These are phyloP conservation scores for Hyperoplus lanceolatus DNA, from an alignment of 2,797 vertebrate genomes.

Conservation along the genomic window DNA sequence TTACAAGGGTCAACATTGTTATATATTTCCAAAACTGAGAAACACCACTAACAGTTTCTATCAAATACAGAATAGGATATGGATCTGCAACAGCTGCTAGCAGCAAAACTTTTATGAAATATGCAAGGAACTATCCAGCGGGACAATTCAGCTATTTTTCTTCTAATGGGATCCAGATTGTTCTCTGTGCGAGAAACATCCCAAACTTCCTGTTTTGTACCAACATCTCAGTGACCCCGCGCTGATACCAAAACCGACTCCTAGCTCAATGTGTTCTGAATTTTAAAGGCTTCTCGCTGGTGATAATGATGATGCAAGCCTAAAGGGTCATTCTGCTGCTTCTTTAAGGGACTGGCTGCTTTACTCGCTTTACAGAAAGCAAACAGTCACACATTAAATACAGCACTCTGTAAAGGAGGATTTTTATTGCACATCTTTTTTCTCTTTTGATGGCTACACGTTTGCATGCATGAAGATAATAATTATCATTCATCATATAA, in stretches of 20 bases:
- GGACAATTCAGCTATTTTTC: slow-evolving; percentile 54
- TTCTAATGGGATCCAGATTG: slow-evolving; percentile 62
- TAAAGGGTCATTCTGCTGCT: slow-evolving; percentile 37
- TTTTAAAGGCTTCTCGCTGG: slow-evolving; percentile 37
- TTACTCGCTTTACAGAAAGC: slow-evolving; percentile 46
- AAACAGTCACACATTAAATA: slow-evolving; percentile 33
- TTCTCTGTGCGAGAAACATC: slow-evolving; percentile 26
- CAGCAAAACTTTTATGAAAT: slow-evolving; percentile 58
- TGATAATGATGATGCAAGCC: slow-evolving; percentile 41
- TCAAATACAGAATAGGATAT: slow-evolving; percentile 32
- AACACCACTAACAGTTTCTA: slow-evolving; percentile 10
- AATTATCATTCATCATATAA: slow-evolving; percentile 41
- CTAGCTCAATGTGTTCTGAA: slow-evolving; percentile 41
- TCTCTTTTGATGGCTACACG: slow-evolving; percentile 26
- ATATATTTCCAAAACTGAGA: slow-evolving; percentile 7
- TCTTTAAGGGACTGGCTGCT: slow-evolving; percentile 56
- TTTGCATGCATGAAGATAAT: slow-evolving; percentile 65
- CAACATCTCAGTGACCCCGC: slow-evolving; percentile 32
- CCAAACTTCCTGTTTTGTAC: slow-evolving; percentile 67
- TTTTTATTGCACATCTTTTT: slow-evolving; percentile 6
- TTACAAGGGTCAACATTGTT: background rate
- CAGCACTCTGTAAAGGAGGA: background rate
- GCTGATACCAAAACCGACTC: slow-evolving; percentile 16
- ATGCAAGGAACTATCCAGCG: slow-evolving; percentile 58
- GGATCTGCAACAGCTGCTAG: slow-evolving; percentile 45